These are phyloP conservation scores for Rhopalosiphum nymphaeae DNA, from an alignment of 2,888 invertebrate species.

Conservation along the genomic window DNA sequence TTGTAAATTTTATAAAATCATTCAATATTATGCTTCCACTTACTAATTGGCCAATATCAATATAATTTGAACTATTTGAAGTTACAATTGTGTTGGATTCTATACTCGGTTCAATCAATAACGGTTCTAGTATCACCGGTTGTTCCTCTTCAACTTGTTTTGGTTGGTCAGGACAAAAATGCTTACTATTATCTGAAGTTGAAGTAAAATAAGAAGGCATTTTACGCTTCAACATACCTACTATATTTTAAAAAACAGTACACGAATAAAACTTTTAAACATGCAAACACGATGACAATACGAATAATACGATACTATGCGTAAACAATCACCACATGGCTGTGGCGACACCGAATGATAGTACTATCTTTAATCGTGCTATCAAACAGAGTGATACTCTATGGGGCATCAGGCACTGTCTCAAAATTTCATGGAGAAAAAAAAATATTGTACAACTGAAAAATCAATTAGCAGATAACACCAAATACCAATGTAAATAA, in stretches of 20 bases:
- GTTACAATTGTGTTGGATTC: conserved; percentile 9
- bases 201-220: conserved; percentile 18
- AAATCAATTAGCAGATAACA: conserved; percentile 35
- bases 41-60: background rate
- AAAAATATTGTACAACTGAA: background rate
- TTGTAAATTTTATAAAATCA: background rate
- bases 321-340: conserved; percentile 18
- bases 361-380: too few species aligned
- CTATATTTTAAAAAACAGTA: too few species aligned
- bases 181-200: conserved; percentile 4
- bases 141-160: conserved; percentile 26
- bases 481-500: conserved; percentile 30
- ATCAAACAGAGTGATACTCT: too few species aligned
- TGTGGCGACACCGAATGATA: too few species aligned
- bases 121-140: conserved; percentile 9
- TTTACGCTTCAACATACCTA: background rate
- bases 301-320: conserved; percentile 20
- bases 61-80: conserved; percentile 6
- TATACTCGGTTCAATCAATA: conserved; percentile 5
- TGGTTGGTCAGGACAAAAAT: conserved; percentile 21
- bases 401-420: too few species aligned
- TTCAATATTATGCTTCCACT: conserved; percentile 30
- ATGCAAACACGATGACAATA: background rate
- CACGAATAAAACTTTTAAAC: conserved; percentile 5
- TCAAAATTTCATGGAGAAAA: too few species aligned